Evolutionary conservation across 2,888 invertebrate genomes (phyloP), one percentile per base, ranked within the genome.

Genomic region (Aspidiotus rigidus): DNA sequence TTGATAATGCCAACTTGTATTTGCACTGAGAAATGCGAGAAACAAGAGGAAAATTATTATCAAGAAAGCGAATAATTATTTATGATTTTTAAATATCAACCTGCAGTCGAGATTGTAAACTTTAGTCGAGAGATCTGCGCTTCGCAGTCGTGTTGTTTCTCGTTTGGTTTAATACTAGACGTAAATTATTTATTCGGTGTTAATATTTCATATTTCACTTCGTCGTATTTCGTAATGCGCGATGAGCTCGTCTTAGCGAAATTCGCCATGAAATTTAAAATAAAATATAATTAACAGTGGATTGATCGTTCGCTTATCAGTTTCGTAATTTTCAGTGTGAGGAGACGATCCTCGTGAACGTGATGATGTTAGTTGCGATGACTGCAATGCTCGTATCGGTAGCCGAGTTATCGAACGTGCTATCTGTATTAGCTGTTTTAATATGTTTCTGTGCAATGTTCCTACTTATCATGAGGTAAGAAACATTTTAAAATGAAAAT

Each of bases 361-460:
- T 86, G 85, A 40, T 64, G 70, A 76, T 76, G 75, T 73, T 76
- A 71, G 74, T 76, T 67, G 75, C 79, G 75, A 79, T 83, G 81
- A 82, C 83, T 75, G 81, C 83, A 74, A 83, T 84, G 80, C 78
- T 83, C 73, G 81, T 87, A 74, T 86, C 87, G 72, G 82, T 87
- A 77, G 86, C 86, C 72, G 88, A 88, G 79, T 81, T 88, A 79
- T 85, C 87, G 75, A 88, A 87, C 80, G 85, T 88, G 78, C 84
- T 87, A 79, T 86, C 87, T 75, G 86, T 87, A 78, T 82, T 87
- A 74, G 86, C 85, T 62, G 85, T 87, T 72, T 80, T 87, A 71
- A 82, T 87, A 76, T 87, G 87, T 77, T 85, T 88, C 76, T 86
- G 86, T 79, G 85, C 85, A 72, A 86, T 87, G 84, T 83, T 87